A percentile compares a stretch with the other conserved stretches of the same genome.
phyloP scores from a whole-genome alignment of 2,888 invertebrate genomes.

The Sarcophaga variegata region DNA sequence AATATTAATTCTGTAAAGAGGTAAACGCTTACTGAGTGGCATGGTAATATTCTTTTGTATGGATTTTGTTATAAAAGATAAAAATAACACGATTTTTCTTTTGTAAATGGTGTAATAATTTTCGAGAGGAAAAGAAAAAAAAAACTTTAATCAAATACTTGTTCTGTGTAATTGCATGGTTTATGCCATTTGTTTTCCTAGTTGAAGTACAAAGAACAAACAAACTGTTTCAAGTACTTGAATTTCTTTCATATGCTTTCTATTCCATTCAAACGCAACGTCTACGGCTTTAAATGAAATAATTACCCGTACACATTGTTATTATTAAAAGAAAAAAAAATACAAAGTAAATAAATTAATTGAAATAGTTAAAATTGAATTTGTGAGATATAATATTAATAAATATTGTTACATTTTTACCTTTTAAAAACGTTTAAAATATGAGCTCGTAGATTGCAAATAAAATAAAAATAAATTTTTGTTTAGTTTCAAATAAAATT shows the following conservation, averaged over 20 bases:
- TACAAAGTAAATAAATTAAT: neutral
- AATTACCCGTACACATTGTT: neutral
- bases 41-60: too few species aligned
- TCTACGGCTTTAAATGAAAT: neutral
- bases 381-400: neutral
- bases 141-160: neutral
- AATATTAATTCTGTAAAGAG: too few species aligned
- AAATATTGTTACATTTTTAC: too few species aligned
- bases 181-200: neutral
- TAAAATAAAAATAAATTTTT: too few species aligned
- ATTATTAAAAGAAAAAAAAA: neutral
- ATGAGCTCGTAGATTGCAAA: too few species aligned
- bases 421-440: too few species aligned
- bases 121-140: neutral
- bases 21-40: too few species aligned
- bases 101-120: neutral
- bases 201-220: conserved; percentile 20
- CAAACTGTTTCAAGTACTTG: neutral
- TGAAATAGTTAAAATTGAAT: neutral
- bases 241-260: neutral
- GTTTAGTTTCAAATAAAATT: too few species aligned
- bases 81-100: neutral
- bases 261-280: neutral
- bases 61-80: too few species aligned
- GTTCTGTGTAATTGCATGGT: conserved; percentile 25